Percentiles rank a stretch among this genome's conserved stretches.
Evolutionary conservation across 2,113 vertebrate species (phyloP).

Genomic region (Cromileptes altivelis): DNA sequence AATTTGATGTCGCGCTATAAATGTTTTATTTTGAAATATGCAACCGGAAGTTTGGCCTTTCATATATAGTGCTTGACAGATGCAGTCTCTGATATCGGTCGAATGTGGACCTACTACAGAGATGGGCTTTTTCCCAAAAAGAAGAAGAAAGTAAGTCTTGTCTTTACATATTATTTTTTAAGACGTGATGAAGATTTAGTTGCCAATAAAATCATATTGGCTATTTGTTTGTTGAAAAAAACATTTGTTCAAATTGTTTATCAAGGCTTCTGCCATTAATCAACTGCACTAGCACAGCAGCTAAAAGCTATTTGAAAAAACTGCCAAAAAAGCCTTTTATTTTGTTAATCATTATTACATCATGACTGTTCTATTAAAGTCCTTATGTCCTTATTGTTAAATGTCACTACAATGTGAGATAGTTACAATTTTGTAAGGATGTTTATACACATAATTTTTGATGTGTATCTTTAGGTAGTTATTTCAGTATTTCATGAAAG

Average conservation of each 20-base stretch:
- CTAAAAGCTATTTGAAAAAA: too few species aligned
- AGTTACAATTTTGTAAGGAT: too few species aligned
- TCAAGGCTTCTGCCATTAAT: neutral
- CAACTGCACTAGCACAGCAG: too few species aligned
- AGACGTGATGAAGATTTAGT: neutral
- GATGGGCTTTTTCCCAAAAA: slow-evolving; percentile 51
- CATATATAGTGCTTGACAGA: neutral
- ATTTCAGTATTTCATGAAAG: neutral
- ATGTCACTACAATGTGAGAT: neutral
- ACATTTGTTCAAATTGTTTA: neutral
- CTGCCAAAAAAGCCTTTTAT: too few species aligned
- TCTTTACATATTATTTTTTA: too few species aligned
- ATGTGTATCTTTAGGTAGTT: neutral
- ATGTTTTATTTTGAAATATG: slow-evolving; percentile 7
- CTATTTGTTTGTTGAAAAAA: neutral
- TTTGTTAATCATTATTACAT: too few species aligned
- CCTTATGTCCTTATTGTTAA: neutral
- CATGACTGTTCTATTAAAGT: neutral
- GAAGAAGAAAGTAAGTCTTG: slow-evolving; percentile 61
- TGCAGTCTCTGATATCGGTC: too few species aligned
- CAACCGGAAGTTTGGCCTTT: neutral
- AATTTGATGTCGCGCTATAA: neutral
- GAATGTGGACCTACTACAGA: slow-evolving; percentile 69
- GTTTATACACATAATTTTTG: neutral
- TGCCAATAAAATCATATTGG: neutral